Evolutionary conservation across 1,140 invertebrate species (phyloP).

Genomic region (Leptoteleia sp.): DNA sequence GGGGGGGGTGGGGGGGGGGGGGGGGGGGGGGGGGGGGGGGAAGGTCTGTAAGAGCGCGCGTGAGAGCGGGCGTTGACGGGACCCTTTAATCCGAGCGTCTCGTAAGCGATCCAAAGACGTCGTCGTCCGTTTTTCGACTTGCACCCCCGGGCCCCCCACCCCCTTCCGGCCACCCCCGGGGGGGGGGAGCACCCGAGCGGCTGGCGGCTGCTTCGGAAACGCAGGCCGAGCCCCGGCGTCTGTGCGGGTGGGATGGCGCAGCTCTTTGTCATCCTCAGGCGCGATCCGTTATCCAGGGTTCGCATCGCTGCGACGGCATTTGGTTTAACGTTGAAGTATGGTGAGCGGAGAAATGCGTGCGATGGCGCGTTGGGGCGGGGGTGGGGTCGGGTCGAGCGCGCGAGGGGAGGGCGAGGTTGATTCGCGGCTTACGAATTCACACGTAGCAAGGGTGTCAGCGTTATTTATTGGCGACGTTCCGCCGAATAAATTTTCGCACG

Average conservation of each 20-base stretch:
- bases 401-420: slow-evolving; percentile 49
- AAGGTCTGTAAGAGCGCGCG: no score
- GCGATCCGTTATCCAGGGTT: slow-evolving; percentile 60
- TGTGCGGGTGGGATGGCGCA: slow-evolving; percentile 44
- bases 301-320: slow-evolving; percentile 52
- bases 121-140: slow-evolving; percentile 51
- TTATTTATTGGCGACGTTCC: slow-evolving; percentile 67
- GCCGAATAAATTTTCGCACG: slow-evolving; percentile 65
- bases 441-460: slow-evolving; percentile 65
- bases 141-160: no score
- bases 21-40: no score
- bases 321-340: slow-evolving; percentile 61
- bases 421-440: slow-evolving; percentile 68
- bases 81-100: slow-evolving; percentile 57
- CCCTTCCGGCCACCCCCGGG: no score
- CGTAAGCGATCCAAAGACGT: slow-evolving; percentile 63
- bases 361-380: no score
- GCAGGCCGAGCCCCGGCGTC: slow-evolving; percentile 34
- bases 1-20: no score
- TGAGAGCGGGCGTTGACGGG: slow-evolving; percentile 13
- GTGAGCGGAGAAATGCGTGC: slow-evolving; percentile 57
- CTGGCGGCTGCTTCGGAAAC: no score
- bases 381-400: slow-evolving; percentile 17
- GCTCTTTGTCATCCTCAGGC: slow-evolving; percentile 63
- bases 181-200: no score